These are phyloP conservation scores for Pholis gunnellus DNA, from an alignment of 2,113 vertebrate genomes.

Conservation along the genomic window DNA sequence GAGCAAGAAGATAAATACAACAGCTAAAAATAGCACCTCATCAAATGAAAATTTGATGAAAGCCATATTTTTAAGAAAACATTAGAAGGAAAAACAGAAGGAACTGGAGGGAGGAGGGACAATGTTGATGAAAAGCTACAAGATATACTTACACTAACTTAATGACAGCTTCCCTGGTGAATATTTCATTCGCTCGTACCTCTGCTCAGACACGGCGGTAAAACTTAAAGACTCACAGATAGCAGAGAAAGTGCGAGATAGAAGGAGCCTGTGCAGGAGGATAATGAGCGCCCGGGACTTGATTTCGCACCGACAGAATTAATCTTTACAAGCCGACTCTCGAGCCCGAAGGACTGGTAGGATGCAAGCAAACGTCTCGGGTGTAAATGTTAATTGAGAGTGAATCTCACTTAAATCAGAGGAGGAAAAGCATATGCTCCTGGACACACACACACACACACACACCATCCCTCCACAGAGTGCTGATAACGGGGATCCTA, in stretches of 20 bases:
- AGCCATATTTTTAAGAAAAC: conserved; percentile 50
- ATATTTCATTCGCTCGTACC: conserved; percentile 65
- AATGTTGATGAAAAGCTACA: conserved; percentile 52
- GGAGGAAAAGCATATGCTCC: conserved; percentile 11
- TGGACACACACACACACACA: not conserved
- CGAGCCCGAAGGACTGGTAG: conserved; percentile 36
- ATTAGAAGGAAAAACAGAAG: conserved; percentile 43
- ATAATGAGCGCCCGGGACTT: conserved; percentile 53
- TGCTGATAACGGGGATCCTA: not conserved
- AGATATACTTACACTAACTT: conserved; percentile 36
- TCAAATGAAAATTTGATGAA: conserved; percentile 67
- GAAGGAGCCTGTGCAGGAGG: conserved; percentile 4
- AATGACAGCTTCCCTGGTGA: conserved; percentile 72
- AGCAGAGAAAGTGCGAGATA: conserved; percentile 19
- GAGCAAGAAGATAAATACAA: conserved; percentile 59
- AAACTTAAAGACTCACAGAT: conserved; percentile 28
- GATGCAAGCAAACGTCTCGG: conserved; percentile 34
- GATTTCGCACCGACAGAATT: conserved; percentile 43
- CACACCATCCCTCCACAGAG: not conserved
- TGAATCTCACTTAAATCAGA: conserved; percentile 28
- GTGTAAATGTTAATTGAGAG: conserved; percentile 47
- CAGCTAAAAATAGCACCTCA: conserved; percentile 69
- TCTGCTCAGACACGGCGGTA: conserved; percentile 18
- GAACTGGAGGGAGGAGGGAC: conserved; percentile 18
- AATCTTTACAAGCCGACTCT: conserved; percentile 51